These are phyloP conservation scores for Plemyria rubiginata DNA, from an alignment of 2,888 invertebrate species.

Conservation along the genomic window DNA sequence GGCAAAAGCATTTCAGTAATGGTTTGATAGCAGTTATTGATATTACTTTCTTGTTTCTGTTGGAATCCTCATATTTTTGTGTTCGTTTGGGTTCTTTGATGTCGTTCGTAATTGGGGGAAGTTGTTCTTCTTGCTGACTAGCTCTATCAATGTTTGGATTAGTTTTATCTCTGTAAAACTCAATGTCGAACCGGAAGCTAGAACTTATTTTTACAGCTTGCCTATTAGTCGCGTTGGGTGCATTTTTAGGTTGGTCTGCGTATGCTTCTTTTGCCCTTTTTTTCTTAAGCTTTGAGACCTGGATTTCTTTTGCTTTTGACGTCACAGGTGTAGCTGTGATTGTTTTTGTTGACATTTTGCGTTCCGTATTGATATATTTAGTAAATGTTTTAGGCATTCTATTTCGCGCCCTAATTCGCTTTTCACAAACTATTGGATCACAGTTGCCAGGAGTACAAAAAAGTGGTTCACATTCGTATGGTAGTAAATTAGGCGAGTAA, in stretches of 20 bases:
- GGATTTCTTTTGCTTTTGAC: background rate
- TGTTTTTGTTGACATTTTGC: conserved; percentile 24
- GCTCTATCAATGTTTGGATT: background rate
- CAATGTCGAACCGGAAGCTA: conserved; percentile 47
- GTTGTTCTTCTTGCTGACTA: background rate
- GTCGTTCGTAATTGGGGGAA: background rate
- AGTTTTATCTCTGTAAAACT: conserved; percentile 45
- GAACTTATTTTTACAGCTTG: conserved; percentile 48
- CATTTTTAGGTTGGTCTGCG: conserved; percentile 18
- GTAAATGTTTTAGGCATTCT: conserved; percentile 12
- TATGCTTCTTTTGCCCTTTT: conserved; percentile 8
- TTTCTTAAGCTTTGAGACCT: conserved; percentile 11
- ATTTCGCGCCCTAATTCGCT: conserved; percentile 32
- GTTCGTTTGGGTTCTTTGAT: conserved; percentile 10
- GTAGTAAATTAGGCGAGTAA: conserved; percentile 29
- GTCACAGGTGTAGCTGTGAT: conserved; percentile 29
- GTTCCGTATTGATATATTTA: conserved; percentile 27
- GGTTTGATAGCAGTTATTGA: background rate
- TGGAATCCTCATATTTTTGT: conserved; percentile 7
- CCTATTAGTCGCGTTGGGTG: conserved; percentile 23
- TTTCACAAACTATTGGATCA: conserved; percentile 46
- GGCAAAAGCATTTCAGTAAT: conserved; percentile 29
- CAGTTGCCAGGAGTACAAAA: conserved; percentile 50
- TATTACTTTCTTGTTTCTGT: conserved; percentile 7
- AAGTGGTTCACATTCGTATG: conserved; percentile 51